Base-by-base conservation (phyloP, 53 echinoderm and acorn worm genomes). In the Zoroaster sp. region DNA sequence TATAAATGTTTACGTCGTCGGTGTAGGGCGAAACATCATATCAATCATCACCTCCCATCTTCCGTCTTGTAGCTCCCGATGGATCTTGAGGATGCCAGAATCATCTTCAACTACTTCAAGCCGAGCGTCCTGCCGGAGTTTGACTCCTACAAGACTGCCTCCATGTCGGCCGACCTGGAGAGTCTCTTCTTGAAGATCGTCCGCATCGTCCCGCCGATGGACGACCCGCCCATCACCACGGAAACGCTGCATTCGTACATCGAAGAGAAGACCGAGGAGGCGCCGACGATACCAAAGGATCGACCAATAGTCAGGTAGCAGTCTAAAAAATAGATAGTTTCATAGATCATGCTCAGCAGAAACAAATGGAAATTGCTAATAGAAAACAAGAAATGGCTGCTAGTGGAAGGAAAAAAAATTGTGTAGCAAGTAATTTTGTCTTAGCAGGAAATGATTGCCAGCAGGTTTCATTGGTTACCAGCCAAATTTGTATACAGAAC, bases 121-220 rank as follows among this genome's bases (percentile, higher is more conserved):
- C 97, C 97, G 31, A 97, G 94, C 74, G 46, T 88, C 25, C 71
- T 97, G 3, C 97, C 97, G 53, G 97, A 97, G 78, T 97, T 97
- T 94, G 97, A 97, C 89, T 92, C 94, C 78, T 97, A 97, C 90
- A 97, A 97, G 88, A 93, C 97, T 39, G 94, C 94, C 40, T 94
- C 97, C 39, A 94, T 97, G 95, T 95, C 97, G 14, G 83, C 87
- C 20, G 97, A 97, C 72, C 88, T 97, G 55, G 97, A 97, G 75
- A 96, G 93, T 59, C 93, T 97, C 35, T 75, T 97, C 41, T 89
- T 97, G 23, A 95, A 92, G 89, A 95, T 97, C 75, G 86, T 86
- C 12, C 88, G 89, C 69, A 91, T 95, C 43, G 94, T 97, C 54
- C 92, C 92, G 12, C 88, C 90, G 0, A 37, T 73, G 51, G 88